Percentiles rank a stretch among this genome's conserved stretches.
These are phyloP conservation scores for Darevskia nairensis DNA, from an alignment of 2,797 vertebrate species.

Conservation along the genomic window DNA sequence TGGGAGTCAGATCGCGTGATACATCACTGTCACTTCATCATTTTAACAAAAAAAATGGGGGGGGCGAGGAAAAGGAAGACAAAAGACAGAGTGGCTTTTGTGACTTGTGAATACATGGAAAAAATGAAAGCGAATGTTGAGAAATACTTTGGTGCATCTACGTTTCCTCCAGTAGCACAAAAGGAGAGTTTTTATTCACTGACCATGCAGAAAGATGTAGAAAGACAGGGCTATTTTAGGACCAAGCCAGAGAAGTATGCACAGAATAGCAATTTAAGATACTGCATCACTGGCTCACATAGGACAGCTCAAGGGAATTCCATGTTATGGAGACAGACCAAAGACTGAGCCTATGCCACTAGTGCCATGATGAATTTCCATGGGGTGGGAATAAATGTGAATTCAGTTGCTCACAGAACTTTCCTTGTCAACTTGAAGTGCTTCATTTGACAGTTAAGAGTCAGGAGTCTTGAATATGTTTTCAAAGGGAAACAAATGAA, in stretches of 20 bases:
- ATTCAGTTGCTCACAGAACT: not conserved
- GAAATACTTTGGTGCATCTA: slow-evolving; percentile 36
- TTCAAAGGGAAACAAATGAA: not conserved
- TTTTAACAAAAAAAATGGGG: no score
- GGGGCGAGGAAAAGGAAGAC: not conserved
- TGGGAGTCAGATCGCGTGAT: slow-evolving; percentile 55
- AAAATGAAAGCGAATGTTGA: slow-evolving; percentile 9
- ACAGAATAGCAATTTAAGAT: not conserved
- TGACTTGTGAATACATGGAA: slow-evolving; percentile 27
- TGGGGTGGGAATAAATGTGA: slow-evolving; percentile 23
- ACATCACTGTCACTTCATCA: slow-evolving; percentile 46
- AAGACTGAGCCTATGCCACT: not conserved
- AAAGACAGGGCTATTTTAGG: slow-evolving; percentile 53
- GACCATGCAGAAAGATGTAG: slow-evolving; percentile 45
- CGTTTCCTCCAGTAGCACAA: not conserved
- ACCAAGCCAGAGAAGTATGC: not conserved
- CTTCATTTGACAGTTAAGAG: not conserved
- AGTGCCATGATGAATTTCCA: fast-evolving
- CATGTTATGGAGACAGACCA: not conserved
- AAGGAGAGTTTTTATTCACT: slow-evolving; percentile 18
- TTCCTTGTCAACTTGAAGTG: not conserved
- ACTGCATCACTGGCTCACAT: fast-evolving
- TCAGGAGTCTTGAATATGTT: not conserved
- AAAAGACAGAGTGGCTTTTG: slow-evolving; percentile 33
- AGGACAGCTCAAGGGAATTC: not conserved